A percentile compares a stretch with the other conserved stretches of the same genome.
Evolutionary conservation across 2,888 invertebrate genomes (phyloP).

Genomic region (Drepanosiphum platanoidis): DNA sequence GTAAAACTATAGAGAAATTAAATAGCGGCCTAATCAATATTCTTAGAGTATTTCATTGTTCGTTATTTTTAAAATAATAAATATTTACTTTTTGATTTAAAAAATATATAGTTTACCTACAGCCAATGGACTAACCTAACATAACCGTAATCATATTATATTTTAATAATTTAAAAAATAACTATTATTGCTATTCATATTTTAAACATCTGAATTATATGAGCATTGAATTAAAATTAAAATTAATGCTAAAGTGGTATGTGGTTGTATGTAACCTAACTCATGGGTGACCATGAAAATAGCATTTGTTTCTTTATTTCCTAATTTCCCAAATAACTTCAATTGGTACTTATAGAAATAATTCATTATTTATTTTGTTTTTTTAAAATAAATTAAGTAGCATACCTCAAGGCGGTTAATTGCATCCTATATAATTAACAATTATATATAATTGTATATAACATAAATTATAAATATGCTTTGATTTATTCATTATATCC

Average conservation of each 20-base stretch:
- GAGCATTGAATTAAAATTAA: neutral
- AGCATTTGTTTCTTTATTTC: no score
- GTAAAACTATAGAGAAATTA: neutral
- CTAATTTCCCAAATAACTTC: no score
- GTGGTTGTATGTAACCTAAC: neutral
- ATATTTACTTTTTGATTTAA: neutral
- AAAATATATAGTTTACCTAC: neutral
- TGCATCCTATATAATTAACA: no score
- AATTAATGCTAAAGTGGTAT: neutral
- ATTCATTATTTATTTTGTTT: no score
- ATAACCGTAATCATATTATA: neutral
- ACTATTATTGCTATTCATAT: neutral
- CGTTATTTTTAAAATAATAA: neutral
- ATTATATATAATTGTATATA: no score
- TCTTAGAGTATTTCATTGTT: neutral
- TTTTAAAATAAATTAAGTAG: no score
- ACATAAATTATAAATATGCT: no score
- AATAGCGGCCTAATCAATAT: neutral
- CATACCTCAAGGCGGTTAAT: no score
- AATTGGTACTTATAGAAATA: no score
- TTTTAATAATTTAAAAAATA: neutral
- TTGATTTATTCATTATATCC: no score
- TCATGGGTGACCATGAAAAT: no score
- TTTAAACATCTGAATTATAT: neutral
- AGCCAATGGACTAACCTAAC: neutral